Evolutionary conservation across 1,140 invertebrate species (phyloP).

Genomic region (Drosophila ohnishii): DNA sequence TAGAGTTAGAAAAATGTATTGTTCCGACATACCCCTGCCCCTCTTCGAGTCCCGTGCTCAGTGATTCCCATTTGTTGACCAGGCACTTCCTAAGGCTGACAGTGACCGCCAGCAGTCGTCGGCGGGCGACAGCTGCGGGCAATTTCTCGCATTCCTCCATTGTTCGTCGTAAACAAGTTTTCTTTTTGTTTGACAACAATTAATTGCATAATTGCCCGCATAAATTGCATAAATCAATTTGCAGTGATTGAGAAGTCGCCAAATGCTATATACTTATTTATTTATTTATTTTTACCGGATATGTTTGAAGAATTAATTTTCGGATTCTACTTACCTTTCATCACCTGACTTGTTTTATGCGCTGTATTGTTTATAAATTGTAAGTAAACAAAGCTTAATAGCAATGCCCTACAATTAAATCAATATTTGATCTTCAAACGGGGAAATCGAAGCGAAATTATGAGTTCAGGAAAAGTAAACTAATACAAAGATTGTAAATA

Average conservation of each 20-base stretch:
- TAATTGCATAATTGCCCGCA: constrained; percentile 75
- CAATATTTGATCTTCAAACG: constrained; percentile 16
- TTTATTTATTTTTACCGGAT: constrained; percentile 64
- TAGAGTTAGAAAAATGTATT: background rate
- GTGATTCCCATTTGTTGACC: constrained; percentile 28
- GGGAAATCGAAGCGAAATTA: constrained; percentile 12
- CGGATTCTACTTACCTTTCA: background rate
- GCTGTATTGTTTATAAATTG: constrained; percentile 5
- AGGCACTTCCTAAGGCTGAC: constrained; percentile 54
- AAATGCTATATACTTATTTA: constrained; percentile 45
- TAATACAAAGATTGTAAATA: background rate
- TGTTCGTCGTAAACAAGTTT: constrained; percentile 50
- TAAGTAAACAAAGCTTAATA: constrained; percentile 31
- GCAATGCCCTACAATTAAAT: constrained; percentile 47
- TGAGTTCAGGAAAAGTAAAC: constrained; percentile 1
- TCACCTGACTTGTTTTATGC: background rate
- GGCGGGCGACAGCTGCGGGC: constrained; percentile 52
- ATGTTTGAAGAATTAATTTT: constrained; percentile 43
- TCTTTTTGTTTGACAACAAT: constrained; percentile 71
- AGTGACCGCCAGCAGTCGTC: constrained; percentile 45
- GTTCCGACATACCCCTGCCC: too few relatives aligned
- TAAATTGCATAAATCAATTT: constrained; percentile 71
- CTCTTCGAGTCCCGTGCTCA: background rate
- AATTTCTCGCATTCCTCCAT: constrained; percentile 69
- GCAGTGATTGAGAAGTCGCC: constrained; percentile 36